phyloP scores from a whole-genome alignment of 1,140 invertebrate species.

The Popillia japonica region DNA sequence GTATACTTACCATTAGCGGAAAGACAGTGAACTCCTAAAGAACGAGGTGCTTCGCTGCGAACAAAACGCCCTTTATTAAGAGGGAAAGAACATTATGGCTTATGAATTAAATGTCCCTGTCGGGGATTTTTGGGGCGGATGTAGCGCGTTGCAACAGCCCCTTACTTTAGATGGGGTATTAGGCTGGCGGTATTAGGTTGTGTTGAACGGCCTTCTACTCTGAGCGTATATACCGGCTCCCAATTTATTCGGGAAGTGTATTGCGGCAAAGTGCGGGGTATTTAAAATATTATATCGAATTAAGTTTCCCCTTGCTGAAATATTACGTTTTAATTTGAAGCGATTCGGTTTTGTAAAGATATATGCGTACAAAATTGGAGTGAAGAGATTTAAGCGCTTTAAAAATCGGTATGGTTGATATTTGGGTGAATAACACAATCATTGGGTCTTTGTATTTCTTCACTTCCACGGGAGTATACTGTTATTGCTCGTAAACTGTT shows the following conservation, averaged over 20 bases:
- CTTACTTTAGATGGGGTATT: slow-evolving; percentile 4
- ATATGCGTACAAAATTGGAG: background rate
- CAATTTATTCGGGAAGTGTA: background rate
- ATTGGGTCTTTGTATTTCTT: too few species aligned
- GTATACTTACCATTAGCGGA: background rate
- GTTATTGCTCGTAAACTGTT: too few species aligned
- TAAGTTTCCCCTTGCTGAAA: background rate
- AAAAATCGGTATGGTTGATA: too few species aligned
- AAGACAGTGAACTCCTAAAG: background rate
- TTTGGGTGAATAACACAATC: too few species aligned
- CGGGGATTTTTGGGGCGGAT: background rate
- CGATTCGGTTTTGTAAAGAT: background rate
- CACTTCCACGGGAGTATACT: too few species aligned
- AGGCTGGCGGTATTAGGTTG: background rate
- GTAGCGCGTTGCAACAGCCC: background rate
- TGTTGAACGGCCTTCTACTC: background rate
- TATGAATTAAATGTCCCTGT: slow-evolving; percentile 23
- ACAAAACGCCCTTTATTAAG: slow-evolving; percentile 22
- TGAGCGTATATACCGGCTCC: background rate
- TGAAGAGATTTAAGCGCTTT: background rate
- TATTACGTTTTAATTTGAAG: slow-evolving; percentile 15
- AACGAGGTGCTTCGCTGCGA: background rate
- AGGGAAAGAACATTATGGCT: slow-evolving; percentile 25
- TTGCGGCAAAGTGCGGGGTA: background rate
- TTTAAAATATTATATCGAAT: slow-evolving; percentile 10